Conservation (phyloP, 2,888 invertebrate species). For the Scrobipalpa costella region DNA sequence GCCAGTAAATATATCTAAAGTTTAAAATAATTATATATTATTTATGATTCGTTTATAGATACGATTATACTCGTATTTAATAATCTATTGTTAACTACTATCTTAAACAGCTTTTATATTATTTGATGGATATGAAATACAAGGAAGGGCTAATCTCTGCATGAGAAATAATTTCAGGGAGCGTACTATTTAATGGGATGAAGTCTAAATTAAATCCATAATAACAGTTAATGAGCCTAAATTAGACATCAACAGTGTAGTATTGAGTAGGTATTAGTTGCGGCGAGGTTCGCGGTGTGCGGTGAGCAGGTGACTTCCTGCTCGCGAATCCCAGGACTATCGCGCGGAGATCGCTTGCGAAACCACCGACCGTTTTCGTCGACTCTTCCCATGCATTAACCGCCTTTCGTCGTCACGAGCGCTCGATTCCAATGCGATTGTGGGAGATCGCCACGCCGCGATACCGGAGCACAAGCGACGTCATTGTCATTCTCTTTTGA, state of each 20-base stretch:
- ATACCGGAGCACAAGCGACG: conserved; percentile 27
- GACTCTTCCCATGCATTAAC: conserved; percentile 51
- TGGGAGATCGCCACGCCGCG: conserved; percentile 32
- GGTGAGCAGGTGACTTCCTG: conserved; percentile 44
- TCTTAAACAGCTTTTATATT: too few species aligned
- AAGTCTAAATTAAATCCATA: background rate
- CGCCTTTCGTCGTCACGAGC: conserved; percentile 47
- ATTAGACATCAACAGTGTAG: background rate
- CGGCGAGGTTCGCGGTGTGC: conserved; percentile 3
- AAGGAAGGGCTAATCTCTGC: too few species aligned
- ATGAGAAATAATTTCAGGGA: too few species aligned
- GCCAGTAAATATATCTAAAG: too few species aligned
- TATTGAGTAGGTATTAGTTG: background rate
- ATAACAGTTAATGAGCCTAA: background rate
- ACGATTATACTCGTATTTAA: too few species aligned
- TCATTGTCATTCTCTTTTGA: conserved; percentile 32
- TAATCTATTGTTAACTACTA: too few species aligned
- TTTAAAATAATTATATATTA: too few species aligned
- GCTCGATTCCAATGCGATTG: conserved; percentile 40
- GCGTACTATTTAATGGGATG: too few species aligned
- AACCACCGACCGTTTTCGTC: conserved; percentile 41
- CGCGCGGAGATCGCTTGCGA: conserved; percentile 44
- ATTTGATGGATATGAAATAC: too few species aligned
- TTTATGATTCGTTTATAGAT: too few species aligned
- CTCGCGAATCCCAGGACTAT: conserved; percentile 37